A percentile compares a stretch with the other conserved stretches of the same genome.
Conservation (phyloP, 2,888 invertebrate species). For the Leptarthrus brevirostris region DNA sequence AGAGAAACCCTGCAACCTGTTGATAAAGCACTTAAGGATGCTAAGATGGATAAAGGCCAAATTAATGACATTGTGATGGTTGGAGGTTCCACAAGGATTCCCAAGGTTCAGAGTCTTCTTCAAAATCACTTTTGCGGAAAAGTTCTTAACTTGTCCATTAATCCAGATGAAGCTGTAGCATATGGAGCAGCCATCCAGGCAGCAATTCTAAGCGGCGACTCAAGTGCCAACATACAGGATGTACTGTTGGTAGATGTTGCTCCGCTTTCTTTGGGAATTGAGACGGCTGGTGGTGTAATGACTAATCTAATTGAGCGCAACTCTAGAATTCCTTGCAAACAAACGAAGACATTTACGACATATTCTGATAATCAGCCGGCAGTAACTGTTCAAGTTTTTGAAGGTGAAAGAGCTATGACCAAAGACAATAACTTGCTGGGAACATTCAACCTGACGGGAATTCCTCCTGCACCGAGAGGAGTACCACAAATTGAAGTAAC, state of each 20-base stretch:
- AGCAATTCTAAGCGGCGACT: constrained; percentile 77
- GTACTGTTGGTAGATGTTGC: constrained; percentile 77
- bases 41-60: constrained; percentile 79
- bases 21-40: constrained; percentile 81
- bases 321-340: constrained; percentile 78
- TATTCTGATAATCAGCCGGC: constrained; percentile 84
- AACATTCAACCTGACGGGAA: constrained; percentile 94
- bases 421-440: constrained; percentile 94
- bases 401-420: constrained; percentile 89
- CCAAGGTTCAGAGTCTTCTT: constrained; percentile 79
- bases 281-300: constrained; percentile 87
- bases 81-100: constrained; percentile 84
- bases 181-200: constrained; percentile 83
- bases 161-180: constrained; percentile 85
- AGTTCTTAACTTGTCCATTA: constrained; percentile 78
- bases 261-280: constrained; percentile 78
- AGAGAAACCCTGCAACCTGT: constrained; percentile 80
- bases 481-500: too few species aligned
- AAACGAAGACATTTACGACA: constrained; percentile 80
- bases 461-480: too few species aligned
- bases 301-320: constrained; percentile 80
- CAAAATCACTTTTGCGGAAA: constrained; percentile 82
- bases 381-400: constrained; percentile 79
- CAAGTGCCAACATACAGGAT: constrained; percentile 80
- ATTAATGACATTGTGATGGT: constrained; percentile 85